These are phyloP conservation scores for Leptatherina wallacei DNA, from an alignment of 2,797 vertebrate genomes.

Conservation along the genomic window DNA sequence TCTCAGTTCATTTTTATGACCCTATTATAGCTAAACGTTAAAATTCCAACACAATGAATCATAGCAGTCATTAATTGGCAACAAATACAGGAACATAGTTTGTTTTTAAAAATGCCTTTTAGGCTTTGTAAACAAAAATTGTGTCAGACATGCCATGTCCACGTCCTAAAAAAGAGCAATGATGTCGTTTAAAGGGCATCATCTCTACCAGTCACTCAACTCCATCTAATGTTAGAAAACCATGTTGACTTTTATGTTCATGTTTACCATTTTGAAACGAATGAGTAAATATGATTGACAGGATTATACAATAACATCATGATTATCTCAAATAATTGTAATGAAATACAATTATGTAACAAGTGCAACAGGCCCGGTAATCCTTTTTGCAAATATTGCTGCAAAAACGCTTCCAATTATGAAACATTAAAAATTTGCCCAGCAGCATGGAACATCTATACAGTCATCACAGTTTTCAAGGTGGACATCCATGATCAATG, in stretches of 20 bases:
- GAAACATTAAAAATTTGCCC: too few relatives aligned
- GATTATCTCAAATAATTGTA: neutral
- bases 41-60: neutral
- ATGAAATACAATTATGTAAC: neutral
- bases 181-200: neutral
- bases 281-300: neutral
- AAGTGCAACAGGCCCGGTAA: neutral
- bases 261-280: neutral
- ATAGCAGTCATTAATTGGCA: neutral
- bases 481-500: neutral
- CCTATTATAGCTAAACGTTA: neutral
- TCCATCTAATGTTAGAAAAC: neutral
- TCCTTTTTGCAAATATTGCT: neutral
- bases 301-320: neutral
- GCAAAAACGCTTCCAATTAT: neutral
- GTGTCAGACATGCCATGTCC: neutral
- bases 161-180: neutral
- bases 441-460: neutral
- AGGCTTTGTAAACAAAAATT: neutral
- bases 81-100: neutral
- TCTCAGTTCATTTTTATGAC: neutral
- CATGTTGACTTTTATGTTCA: neutral
- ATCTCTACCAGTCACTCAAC: neutral
- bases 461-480: neutral
- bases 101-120: neutral